Evolutionary conservation across 2,797 vertebrate genomes (phyloP).

Genomic region (Leuciscus waleckii): DNA sequence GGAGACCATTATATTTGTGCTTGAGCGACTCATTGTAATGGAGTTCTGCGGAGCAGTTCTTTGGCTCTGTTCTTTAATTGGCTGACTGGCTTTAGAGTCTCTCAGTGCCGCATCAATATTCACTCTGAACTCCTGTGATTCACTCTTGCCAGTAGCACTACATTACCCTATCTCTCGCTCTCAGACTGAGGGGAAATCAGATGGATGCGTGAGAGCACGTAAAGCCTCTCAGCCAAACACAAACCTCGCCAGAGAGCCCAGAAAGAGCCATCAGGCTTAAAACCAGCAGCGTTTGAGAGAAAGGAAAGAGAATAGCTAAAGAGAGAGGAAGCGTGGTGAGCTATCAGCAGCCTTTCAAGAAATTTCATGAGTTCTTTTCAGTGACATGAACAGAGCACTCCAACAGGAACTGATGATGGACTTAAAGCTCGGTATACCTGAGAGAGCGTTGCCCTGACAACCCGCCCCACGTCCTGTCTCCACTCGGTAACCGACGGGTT

Average conservation of each 20-base stretch:
- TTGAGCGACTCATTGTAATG: constrained; percentile 52
- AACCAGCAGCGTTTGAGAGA: constrained; percentile 37
- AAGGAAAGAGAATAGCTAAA: constrained; percentile 40
- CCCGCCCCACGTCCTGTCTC: constrained; percentile 91
- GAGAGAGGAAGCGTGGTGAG: constrained; percentile 32
- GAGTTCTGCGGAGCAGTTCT: constrained; percentile 44
- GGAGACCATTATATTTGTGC: constrained; percentile 54
- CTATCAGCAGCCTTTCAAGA: constrained; percentile 58
- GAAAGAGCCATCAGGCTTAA: constrained; percentile 50
- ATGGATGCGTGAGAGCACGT: constrained; percentile 39
- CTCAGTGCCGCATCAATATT: constrained; percentile 43
- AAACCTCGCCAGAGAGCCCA: constrained; percentile 30
- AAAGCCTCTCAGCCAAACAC: constrained; percentile 48
- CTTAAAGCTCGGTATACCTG: constrained; percentile 80
- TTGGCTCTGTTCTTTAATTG: constrained; percentile 52
- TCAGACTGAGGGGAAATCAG: constrained; percentile 50
- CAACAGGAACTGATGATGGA: constrained; percentile 45
- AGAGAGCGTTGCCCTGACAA: constrained; percentile 89
- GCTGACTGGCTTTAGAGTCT: constrained; percentile 51
- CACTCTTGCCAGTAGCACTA: constrained; percentile 36
- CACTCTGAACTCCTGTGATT: constrained; percentile 51
- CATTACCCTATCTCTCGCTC: constrained; percentile 39
- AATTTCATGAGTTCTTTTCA: constrained; percentile 44
- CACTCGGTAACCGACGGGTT: constrained; percentile 97
- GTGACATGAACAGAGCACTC: constrained; percentile 38